Conservation (phyloP, 2,888 invertebrate species). For the Drosophila falleni region DNA sequence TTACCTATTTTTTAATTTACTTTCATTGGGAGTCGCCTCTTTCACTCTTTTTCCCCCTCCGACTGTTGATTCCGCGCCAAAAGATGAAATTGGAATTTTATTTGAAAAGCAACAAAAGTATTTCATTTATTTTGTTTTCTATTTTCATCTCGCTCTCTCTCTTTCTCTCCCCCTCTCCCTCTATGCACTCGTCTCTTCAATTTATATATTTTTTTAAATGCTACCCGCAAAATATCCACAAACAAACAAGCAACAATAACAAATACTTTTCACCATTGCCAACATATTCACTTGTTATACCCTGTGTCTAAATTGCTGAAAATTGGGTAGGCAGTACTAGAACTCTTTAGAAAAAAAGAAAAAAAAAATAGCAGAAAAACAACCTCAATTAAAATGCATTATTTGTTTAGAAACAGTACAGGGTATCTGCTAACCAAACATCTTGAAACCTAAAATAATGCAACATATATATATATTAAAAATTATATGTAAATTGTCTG, state of each 20-base stretch:
- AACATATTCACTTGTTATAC: constrained; percentile 28
- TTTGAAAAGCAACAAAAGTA: constrained; percentile 53
- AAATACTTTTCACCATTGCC: constrained; percentile 42
- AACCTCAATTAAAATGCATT: background rate
- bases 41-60: background rate
- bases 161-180: background rate
- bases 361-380: no score
- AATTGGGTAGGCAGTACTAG: background rate
- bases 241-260: constrained; percentile 24
- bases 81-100: constrained; percentile 70
- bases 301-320: background rate
- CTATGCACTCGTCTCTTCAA: background rate
- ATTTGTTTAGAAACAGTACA: background rate
- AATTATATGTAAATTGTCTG: background rate
- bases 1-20: constrained; percentile 61
- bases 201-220: constrained; percentile 15
- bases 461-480: background rate
- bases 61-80: constrained; percentile 1
- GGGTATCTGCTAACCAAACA: background rate
- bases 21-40: constrained; percentile 28
- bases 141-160: background rate
- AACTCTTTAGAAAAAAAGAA: background rate
- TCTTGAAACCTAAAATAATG: background rate
- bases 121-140: constrained; percentile 45
- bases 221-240: constrained; percentile 30